Evolutionary conservation across 2,888 invertebrate genomes (phyloP), one percentile per base, ranked within the genome.

Genomic region (Cetonia aurata): DNA sequence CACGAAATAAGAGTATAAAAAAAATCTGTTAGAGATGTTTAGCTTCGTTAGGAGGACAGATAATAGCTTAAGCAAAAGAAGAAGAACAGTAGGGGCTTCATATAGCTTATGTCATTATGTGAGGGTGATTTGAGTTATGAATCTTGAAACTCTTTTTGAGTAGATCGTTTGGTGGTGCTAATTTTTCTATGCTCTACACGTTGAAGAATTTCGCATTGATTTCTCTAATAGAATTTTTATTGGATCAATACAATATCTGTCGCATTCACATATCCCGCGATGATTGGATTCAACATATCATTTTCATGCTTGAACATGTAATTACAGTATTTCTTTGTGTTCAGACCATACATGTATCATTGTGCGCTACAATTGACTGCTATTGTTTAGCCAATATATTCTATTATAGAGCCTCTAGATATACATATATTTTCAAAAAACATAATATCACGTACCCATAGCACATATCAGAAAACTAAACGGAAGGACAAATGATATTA

Each of bases 21-120:
- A 71, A 68, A 71, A 67, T 78, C 79, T 77, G 77, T 78, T 81
- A 80, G 79, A 74, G 72, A 77, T 75, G 77, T 77, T 73, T 77
- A 77, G 76, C 76, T 75, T 78, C 75, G 75, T 74, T 77, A 76
- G 76, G 74, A 74, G 73, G 74, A 75, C 57, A 74, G 71, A 73
- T 72, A 71, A 66, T 69, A 71, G 75, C 70, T 69, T 71, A 59
- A 67, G 67, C 67, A 37, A 67, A 55, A 42, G 17, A 42, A 6
- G 25, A 37, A 10, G 10, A 9, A 56, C 25, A 56, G 55, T 67
- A 67, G 57, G 52, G 59, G 71, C 71, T 71, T 71, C 69, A 53
- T 70, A 62, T 53, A 55, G 55, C 62, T 70, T 65, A 52, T 52
- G 52, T 70, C 56, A 57, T 68, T 33, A 31, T 41, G 68, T 68